Evolutionary conservation across 2,797 vertebrate species (phyloP), one percentile per base, ranked within the genome.

Genomic region (Graptemys geographica): DNA sequence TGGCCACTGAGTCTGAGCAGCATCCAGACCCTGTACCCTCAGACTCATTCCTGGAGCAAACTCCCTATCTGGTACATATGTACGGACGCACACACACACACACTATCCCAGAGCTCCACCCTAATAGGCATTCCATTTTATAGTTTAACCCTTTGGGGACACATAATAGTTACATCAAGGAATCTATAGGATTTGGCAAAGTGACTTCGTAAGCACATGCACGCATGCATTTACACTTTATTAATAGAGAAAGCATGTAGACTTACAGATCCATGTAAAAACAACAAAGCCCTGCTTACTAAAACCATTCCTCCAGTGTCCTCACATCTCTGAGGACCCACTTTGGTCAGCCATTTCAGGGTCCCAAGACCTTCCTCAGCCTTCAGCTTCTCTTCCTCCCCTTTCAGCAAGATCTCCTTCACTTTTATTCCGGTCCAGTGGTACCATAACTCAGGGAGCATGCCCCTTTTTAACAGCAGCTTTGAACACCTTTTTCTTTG

Each of bases 201-300:
- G 65, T 12, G 87, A 79, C 55, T 11, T 80, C n/a, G 31, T 72
- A 79, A 51, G 25, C 5, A 80, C 11, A 62, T 7, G 4, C 44
- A 5, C 23, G 13, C 21, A 59, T 1, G 4, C 23, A 19, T 15
- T 11, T 15, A 31, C 8, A 2, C 18, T 7, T 59, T 69, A 16
- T 79, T 87, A 16, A 44, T 23, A 5, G 8, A 78, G 51, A 91
- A 94, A 85, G 16, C 4, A 79, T 56, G 53, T 4, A 51, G 4
- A 5, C 19, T 2, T 28, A 31, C 65, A 69, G 49, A 18, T 79
- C 11, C 21, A 76, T 28, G 25, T 25, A 47, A 47, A 47, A 76
- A 47, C 25, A 47, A 76, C 41, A 47, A 21, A n/a, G n/a, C 18
- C 16, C 62, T 69, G n/a, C 41, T 7, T 76, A 41, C 41, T 44